phyloP scores from a whole-genome alignment of 2,797 vertebrate genomes.

The Megalops cyprinoides region DNA sequence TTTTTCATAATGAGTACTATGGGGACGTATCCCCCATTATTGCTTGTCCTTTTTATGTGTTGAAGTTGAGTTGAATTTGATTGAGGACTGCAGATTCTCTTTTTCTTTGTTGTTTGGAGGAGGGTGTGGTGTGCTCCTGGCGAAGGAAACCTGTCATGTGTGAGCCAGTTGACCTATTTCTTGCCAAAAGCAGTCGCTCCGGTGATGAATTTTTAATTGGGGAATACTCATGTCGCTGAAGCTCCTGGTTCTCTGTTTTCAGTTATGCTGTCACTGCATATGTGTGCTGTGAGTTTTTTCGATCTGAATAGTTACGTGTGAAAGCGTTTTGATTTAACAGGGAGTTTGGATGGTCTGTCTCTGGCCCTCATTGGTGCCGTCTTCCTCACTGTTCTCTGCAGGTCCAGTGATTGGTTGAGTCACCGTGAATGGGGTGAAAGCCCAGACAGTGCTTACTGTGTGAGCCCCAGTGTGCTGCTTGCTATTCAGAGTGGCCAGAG shows the following conservation, averaged over 20 bases:
- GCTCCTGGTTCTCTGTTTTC: constrained; percentile 39
- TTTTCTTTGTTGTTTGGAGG: not conserved
- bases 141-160: not conserved
- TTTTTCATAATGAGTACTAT: not conserved
- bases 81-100: not conserved
- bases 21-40: not conserved
- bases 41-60: not conserved
- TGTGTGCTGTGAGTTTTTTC: no score
- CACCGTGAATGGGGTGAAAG: not conserved
- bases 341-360: not conserved
- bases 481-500: not conserved
- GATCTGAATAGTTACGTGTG: not conserved
- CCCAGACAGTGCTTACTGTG: not conserved
- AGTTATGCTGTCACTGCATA: not conserved
- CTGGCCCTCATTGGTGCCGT: not conserved
- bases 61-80: not conserved
- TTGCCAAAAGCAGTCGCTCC: constrained; percentile 17
- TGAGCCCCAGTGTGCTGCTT: not conserved
- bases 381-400: not conserved
- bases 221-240: constrained; percentile 43
- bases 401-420: not conserved
- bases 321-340: not conserved
- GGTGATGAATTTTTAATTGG: constrained; percentile 28
- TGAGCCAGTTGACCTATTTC: constrained; percentile 34
- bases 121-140: not conserved